A percentile compares a stretch with the other conserved stretches of the same genome.
These are phyloP conservation scores for Callimorpha dominula DNA, from an alignment of 2,888 invertebrate species.

Conservation along the genomic window DNA sequence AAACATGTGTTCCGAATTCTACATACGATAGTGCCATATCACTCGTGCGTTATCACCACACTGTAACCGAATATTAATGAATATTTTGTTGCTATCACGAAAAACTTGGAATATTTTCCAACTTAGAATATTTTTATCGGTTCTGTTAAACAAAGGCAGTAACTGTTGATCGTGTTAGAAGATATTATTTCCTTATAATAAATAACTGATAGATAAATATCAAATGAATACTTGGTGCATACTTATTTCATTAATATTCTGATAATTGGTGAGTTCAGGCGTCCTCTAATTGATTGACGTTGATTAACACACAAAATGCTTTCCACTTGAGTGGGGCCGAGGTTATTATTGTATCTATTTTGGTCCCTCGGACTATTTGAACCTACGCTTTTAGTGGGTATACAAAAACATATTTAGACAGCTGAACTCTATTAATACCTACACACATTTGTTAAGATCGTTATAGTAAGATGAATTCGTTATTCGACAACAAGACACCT, in stretches of 20 bases:
- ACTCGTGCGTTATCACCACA: conserved; percentile 9
- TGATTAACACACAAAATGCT: conserved; percentile 30
- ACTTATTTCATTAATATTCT: background rate
- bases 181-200: background rate
- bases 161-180: background rate
- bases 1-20: background rate
- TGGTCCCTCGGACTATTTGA: conserved; percentile 14
- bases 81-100: background rate
- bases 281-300: background rate
- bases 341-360: conserved; percentile 39
- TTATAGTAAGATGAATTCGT: background rate
- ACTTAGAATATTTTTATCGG: background rate
- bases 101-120: conserved; percentile 2
- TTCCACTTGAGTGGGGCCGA: conserved; percentile 23
- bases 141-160: background rate
- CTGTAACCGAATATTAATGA: conserved; percentile 11
- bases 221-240: background rate
- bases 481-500: background rate
- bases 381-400: conserved; percentile 29
- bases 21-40: conserved; percentile 9
- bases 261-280: background rate
- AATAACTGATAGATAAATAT: background rate
- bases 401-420: conserved; percentile 8
- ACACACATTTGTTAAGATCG: background rate
- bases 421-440: background rate